Base-by-base conservation (phyloP, 1,140 invertebrate species). In the Zaprionus kolodkinae region DNA sequence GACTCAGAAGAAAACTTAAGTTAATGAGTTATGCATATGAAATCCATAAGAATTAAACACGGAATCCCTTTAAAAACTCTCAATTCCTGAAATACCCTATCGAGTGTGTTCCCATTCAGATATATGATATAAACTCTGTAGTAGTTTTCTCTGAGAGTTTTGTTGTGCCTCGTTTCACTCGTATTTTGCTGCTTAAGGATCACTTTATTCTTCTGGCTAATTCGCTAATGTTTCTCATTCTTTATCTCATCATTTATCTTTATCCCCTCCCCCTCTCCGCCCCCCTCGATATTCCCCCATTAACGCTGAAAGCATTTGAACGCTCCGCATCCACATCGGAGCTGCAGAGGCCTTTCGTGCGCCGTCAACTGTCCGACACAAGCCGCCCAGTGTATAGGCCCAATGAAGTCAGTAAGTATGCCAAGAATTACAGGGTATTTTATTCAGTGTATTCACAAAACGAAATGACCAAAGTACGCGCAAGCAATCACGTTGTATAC, bases 351-450 rank as follows among this genome's bases (percentile, higher is more conserved):
- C 91, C 85, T 33, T 89, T 89, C 50, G 72, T 67, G 48, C 79
- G 86, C 25, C 91, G 85, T 35, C 82, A 84, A 60, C 57, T 60
- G 61, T 69, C 75, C 56, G 88, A 92, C 65, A 76, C 54, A 57
- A 81, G 73, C 67, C 91, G 78, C 17, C 76, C 91, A 35, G 77
- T 77, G 45, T 91, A 92, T 77, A 90, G 86, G 76, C 91, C 91
- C 59, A 92, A 92, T 90, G 91, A 92, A 92, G 90, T 92, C 91
- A 92, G 91, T 92, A 92, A 92, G 91, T 92, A 92, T 91, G 17
- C 30, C 35, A 50, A 25, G 17, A 10, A 40, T 36, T 15, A 48
- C 59, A 50, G 67, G 61, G 21, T 43, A 48, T 56, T 15, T 30
- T 43, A 48, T 56, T 15, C 36, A 10, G 35, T 50, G 69, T 64